phyloP scores from a whole-genome alignment of 1,140 invertebrate species.

The Heliconius hewitsoni region DNA sequence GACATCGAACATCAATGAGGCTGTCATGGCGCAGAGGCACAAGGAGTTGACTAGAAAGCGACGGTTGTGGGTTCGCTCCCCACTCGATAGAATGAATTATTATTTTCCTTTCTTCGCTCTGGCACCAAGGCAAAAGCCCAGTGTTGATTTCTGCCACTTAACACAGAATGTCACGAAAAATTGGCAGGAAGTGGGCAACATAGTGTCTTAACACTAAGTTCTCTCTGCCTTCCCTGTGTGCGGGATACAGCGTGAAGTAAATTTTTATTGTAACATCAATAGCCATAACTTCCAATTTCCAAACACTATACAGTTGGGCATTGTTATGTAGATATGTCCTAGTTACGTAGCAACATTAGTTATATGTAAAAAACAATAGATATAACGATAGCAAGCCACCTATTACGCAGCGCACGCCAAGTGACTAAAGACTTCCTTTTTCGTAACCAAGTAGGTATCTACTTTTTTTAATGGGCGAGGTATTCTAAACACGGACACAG shows the following conservation, averaged over 20 bases:
- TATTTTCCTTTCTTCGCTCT: no score
- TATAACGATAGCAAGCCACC: conserved; percentile 16
- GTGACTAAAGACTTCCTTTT: conserved; percentile 31
- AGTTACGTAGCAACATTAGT: neutral
- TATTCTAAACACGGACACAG: conserved; percentile 25
- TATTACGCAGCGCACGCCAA: conserved; percentile 22
- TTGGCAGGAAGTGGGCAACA: no score
- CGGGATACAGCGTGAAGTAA: no score
- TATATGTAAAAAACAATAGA: conserved; percentile 13
- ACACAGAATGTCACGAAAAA: no score
- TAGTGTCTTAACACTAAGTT: no score
- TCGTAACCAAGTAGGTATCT: conserved; percentile 15
- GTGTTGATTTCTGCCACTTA: no score
- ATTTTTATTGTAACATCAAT: neutral
- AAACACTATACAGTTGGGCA: neutral
- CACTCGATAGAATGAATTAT: no score
- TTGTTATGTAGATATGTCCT: neutral
- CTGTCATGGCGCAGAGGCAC: no score
- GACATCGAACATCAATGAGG: neutral
- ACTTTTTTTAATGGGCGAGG: conserved; percentile 14
- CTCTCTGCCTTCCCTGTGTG: no score
- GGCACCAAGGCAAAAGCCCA: no score
- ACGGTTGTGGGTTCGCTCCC: no score
- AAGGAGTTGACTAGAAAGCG: no score
- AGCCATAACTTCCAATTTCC: neutral